Conservation (phyloP, 2,888 invertebrate genomes). For the Sepiola atlantica region DNA sequence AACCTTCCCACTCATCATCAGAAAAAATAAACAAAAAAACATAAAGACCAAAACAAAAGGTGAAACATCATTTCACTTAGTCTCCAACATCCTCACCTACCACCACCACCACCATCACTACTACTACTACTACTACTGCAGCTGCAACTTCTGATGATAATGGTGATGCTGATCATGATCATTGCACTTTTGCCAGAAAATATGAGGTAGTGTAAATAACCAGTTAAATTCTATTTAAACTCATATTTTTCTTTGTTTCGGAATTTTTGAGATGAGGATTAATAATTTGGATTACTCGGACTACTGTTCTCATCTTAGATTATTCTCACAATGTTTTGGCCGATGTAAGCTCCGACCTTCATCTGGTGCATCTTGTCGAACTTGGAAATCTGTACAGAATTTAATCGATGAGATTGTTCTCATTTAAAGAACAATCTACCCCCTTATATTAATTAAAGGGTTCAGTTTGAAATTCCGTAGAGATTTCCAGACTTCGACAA, state of each 20-base stretch:
- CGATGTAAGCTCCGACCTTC: too few species aligned
- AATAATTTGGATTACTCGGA: too few species aligned
- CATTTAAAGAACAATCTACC: too few species aligned
- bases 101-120: neutral
- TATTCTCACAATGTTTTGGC: too few species aligned
- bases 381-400: too few species aligned
- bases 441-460: too few species aligned
- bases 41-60: neutral
- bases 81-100: neutral
- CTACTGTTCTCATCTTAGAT: too few species aligned
- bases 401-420: too few species aligned
- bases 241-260: neutral
- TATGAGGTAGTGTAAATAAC: constrained; percentile 32
- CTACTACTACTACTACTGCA: neutral
- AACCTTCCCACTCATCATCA: neutral
- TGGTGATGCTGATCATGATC: neutral
- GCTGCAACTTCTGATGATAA: neutral
- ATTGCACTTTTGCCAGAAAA: neutral
- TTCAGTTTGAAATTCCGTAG: too few species aligned
- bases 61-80: neutral
- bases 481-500: too few species aligned
- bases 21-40: neutral
- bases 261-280: too few species aligned
- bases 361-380: too few species aligned
- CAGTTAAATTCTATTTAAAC: neutral